Evolutionary conservation across 2,888 invertebrate genomes (phyloP).

Genomic region (Cheilosia urbana): DNA sequence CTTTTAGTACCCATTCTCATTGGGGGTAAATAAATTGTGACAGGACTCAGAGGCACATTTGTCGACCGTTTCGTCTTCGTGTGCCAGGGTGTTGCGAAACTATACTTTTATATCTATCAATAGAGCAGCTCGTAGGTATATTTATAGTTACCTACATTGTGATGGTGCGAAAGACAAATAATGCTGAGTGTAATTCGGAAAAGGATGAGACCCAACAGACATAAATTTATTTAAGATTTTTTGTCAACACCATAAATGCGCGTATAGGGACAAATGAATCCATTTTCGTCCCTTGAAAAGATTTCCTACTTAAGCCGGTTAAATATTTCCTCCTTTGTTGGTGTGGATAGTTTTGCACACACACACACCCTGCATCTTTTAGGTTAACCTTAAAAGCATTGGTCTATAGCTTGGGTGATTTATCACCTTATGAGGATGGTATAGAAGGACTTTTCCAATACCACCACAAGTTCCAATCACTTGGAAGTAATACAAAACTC

Average conservation of each 20-base stretch:
- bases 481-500: slow-evolving; percentile 43
- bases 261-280: slow-evolving; percentile 43
- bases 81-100: slow-evolving; percentile 37
- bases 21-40: slow-evolving; percentile 51
- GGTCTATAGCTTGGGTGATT: slow-evolving; percentile 61
- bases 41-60: slow-evolving; percentile 57
- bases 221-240: slow-evolving; percentile 42
- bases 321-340: slow-evolving; percentile 27
- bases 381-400: slow-evolving; percentile 58
- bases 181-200: slow-evolving; percentile 1
- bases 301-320: slow-evolving; percentile 44
- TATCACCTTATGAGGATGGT: slow-evolving; percentile 45
- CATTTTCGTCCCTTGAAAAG: slow-evolving; percentile 35
- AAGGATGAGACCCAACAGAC: slow-evolving; percentile 5
- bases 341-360: slow-evolving; percentile 23
- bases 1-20: slow-evolving; percentile 35
- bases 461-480: slow-evolving; percentile 56
- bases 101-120: slow-evolving; percentile 64
- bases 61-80: slow-evolving; percentile 9
- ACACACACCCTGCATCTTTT: slow-evolving; percentile 1
- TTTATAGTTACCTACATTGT: slow-evolving; percentile 4
- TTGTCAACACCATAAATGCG: slow-evolving; percentile 32
- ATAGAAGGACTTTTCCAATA: slow-evolving; percentile 28
- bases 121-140: slow-evolving; percentile 30
- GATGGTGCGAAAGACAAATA: slow-evolving; percentile 11